Evolutionary conservation across 2,888 invertebrate species (phyloP), one percentile per base, ranked within the genome.

Genomic region (Leptura quadrifasciata): DNA sequence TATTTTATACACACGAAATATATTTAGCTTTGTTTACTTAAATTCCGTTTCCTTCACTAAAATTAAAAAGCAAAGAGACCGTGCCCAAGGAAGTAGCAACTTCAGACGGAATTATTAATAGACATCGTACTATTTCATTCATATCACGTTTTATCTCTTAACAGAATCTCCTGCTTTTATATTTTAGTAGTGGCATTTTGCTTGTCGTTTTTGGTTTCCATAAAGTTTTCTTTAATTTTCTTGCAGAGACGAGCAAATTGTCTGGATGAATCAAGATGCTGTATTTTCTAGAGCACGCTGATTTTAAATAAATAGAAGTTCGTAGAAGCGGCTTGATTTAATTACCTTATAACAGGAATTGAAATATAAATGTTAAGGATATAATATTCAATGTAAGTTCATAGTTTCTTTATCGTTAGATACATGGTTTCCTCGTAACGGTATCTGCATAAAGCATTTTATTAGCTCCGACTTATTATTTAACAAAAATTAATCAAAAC

Each of bases 141-240:
- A 47, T 47, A 47, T 47, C 47, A 47, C 47, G 47, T 47, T 47
- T 47, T 47, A 47, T 47, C 47, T 47, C 15, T 15, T 47, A 47
- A 47, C n/a, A 47, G n/a, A 47, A 47, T 47, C 47, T 47, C 47
- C 47, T n/a, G n/a, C 47, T 17, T 47, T 47, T 47, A 47, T 47
- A 47, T 17, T 47, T n/a, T 15, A 47, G 47, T 47, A 47, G 47
- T 39, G 12, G 12, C n/a, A 5, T n/a, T 47, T n/a, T n/a, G 47
- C 5, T 47, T 15, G 47, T 47, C 47, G 47, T n/a, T 47, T 47
- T n/a, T 47, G 17, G 47, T 47, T 47, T 47, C 47, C 47, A 47
- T 47, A 1, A n/a, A 47, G 47, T 47, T 47, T 47, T 47, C 47
- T 47, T 47, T 47, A 47, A 47, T 47, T 47, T 47, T n/a, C 15